Base-by-base conservation (phyloP, 2,113 vertebrate species). In the Mellivora capensis region DNA sequence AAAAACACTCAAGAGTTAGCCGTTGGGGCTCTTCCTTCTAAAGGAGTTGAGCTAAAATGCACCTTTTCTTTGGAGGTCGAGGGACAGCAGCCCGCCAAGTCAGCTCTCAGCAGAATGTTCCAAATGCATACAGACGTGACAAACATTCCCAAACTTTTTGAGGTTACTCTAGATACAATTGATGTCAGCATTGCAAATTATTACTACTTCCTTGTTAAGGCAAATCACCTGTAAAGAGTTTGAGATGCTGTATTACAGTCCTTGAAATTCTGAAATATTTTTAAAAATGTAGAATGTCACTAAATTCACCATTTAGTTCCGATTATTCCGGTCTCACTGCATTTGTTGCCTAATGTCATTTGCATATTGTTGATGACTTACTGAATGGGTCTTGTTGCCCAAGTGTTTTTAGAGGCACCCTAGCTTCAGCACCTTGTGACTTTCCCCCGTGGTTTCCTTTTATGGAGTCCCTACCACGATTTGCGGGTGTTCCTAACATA, bases 201-300 rank as follows among this genome's bases (percentile, higher is more conserved):
- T 21, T 31, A 87, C 79, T 49, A 84, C 94, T 94, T 83, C 42
- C 54, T 97, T 42, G 23, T 88, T 62, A 94, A 87, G 54, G 52
- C 37, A 62, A 74, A 79, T 39, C 62, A 72, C 64, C 37, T 37
- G 42, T 11, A 71, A 74, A 90, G 95, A 80, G 57, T 76, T 88
- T 76, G 92, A 81, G 34, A 20, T 27, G 67, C 52, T 72, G 3
- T 61, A 6, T 57, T 27, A 29, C 10, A 82, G 87, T 61, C 25
- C 37, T 85, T 69, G 52, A 82, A 57, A 74, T 61, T n/a, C 72
- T 29, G 31, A 52, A 71, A 69, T 74, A 54, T 94, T 93, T 77
- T 93, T 72, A 79, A 82, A 93, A 89, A 93, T 72, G 74, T 37
- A 34, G 54, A 42, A 59, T 96, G 69, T 88, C 52, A 72, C 31